These are phyloP conservation scores for Acanthurus tractus DNA, from an alignment of 2,797 vertebrate species.

Conservation along the genomic window DNA sequence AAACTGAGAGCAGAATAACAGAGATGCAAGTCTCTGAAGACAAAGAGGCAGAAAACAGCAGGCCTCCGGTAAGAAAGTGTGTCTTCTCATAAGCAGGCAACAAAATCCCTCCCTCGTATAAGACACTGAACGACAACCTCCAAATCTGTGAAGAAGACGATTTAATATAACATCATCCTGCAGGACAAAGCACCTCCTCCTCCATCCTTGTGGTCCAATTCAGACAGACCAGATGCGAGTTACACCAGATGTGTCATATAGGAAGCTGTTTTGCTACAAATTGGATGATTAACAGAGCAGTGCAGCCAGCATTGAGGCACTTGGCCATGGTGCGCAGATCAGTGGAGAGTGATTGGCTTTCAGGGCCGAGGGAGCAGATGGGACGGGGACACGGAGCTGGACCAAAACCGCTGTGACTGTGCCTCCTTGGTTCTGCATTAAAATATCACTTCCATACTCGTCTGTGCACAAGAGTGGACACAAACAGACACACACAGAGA, in stretches of 20 bases:
- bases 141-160: slow-evolving; percentile 38
- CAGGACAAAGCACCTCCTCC: slow-evolving; percentile 51
- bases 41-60: slow-evolving; percentile 38
- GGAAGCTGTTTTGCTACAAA: slow-evolving; percentile 77
- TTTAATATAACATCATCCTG: slow-evolving; percentile 59
- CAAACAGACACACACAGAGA: background rate
- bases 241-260: slow-evolving; percentile 77
- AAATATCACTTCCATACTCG: slow-evolving; percentile 33
- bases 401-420: slow-evolving; percentile 41
- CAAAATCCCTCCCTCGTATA: slow-evolving; percentile 39
- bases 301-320: slow-evolving; percentile 62
- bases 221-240: slow-evolving; percentile 61
- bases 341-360: slow-evolving; percentile 69
- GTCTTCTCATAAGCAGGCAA: slow-evolving; percentile 32
- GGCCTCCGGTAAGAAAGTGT: slow-evolving; percentile 14
- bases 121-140: slow-evolving; percentile 19
- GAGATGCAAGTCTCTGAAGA: slow-evolving; percentile 31
- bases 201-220: slow-evolving; percentile 53
- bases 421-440: slow-evolving; percentile 55
- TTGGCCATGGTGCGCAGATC: slow-evolving; percentile 63
- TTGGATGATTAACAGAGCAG: slow-evolving; percentile 78
- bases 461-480: slow-evolving; percentile 31
- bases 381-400: slow-evolving; percentile 63
- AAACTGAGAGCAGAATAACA: slow-evolving; percentile 37
- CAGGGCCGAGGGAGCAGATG: slow-evolving; percentile 78